A percentile compares a stretch with the other conserved stretches of the same genome.
Conservation (phyloP, 1,140 invertebrate genomes). For the Dinoponera quadriceps region DNA sequence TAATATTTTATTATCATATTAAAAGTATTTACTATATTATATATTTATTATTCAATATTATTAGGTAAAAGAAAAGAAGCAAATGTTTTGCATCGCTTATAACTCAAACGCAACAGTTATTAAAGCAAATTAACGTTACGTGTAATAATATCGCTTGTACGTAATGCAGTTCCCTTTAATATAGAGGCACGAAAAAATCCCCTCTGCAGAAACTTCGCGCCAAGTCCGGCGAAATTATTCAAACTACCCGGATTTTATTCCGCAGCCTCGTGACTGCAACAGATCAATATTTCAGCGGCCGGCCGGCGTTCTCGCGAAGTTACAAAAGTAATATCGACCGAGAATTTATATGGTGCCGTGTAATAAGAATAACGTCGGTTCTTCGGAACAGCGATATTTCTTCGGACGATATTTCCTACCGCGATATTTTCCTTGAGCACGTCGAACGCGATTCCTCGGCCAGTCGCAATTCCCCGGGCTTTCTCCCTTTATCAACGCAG, state of each 20-base stretch:
- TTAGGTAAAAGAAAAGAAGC: no score
- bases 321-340: constrained; percentile 52
- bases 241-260: constrained; percentile 21
- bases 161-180: not conserved
- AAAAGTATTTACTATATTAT: no score
- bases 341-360: constrained; percentile 48
- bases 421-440: constrained; percentile 54
- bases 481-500: constrained; percentile 54
- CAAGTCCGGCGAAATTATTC: constrained; percentile 8
- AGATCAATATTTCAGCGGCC: constrained; percentile 31
- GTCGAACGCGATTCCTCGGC: constrained; percentile 36
- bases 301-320: constrained; percentile 8
- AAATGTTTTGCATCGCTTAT: no score
- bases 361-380: constrained; percentile 57
- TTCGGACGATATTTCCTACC: constrained; percentile 42
- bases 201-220: not conserved
- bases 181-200: not conserved
- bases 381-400: constrained; percentile 60
- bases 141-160: no score
- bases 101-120: no score
- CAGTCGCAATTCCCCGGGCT: constrained; percentile 48
- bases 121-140: no score
- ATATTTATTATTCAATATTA: no score
- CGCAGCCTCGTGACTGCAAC: not conserved
- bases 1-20: no score